Evolutionary conservation across 2,888 invertebrate genomes (phyloP).

Genomic region (Lithophane socia): DNA sequence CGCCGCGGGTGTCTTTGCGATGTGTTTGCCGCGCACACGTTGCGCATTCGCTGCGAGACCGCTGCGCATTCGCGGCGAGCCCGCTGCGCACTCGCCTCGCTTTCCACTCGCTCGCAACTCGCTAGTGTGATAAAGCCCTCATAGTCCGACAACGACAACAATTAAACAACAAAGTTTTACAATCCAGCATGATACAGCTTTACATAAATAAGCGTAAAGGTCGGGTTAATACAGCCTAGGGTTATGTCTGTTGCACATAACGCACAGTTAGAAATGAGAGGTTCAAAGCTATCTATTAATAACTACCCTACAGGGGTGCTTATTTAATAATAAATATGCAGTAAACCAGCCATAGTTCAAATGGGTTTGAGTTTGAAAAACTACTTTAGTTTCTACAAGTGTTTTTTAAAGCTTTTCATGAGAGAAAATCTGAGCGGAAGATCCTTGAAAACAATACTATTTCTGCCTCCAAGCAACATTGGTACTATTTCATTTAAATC

Average conservation of each 20-base stretch:
- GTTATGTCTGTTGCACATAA: constrained; percentile 5
- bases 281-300: constrained; percentile 46
- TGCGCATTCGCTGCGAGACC: no score
- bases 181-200: neutral
- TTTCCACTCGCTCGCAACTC: no score
- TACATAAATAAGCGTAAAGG: neutral
- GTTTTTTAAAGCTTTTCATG: neutral
- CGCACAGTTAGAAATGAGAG: constrained; percentile 27
- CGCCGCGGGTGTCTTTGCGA: no score
- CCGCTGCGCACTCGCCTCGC: no score
- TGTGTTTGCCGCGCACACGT: no score
- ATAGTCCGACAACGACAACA: no score
- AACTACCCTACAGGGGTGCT: constrained; percentile 20
- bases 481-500: neutral
- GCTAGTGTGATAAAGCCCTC: no score
- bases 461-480: neutral
- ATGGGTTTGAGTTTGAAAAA: neutral
- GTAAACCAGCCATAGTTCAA: neutral
- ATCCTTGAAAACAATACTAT: neutral
- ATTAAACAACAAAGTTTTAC: neutral
- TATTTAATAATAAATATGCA: constrained; percentile 2
- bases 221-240: no score
- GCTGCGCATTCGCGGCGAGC: no score
- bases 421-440: neutral
- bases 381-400: neutral